Evolutionary conservation across 2,113 vertebrate species (phyloP), one percentile per base, ranked within the genome.

Genomic region (Cyanocitta stelleri): DNA sequence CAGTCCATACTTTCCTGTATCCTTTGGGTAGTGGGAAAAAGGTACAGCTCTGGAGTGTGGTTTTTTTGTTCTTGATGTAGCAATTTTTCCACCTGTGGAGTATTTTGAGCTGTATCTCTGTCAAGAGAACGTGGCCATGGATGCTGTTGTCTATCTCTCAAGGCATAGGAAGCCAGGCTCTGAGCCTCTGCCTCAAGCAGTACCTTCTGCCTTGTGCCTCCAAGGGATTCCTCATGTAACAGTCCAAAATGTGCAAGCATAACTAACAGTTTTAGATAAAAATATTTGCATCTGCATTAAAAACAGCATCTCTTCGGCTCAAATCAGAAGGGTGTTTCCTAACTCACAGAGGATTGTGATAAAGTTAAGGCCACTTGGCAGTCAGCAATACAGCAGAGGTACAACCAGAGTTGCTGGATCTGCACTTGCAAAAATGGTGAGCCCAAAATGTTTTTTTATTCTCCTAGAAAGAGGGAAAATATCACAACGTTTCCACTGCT

Each of bases 191-290:
- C 23, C 23, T 79, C 1, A 5, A 66, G 58, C 24, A 49, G 23
- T 3, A 8, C 4, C 13, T 1, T 1, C 44, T 56, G 35, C 19
- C 24, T 46, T 2, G 8, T 1, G 1, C 16, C 35, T 77, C 41
- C 54, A 23, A 2, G 0, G 12, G 4, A 3, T 49, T 77, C 2
- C 1, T 87, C 14, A 8, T 0, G 0, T 9, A 51, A 21, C 35
- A 16, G 33, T 32, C 21, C 20, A 68, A 80, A 76, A 19, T 41
- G 6, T 59, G 11, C 52, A 72, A 75, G 22, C 15, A 16, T 20
- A 39, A 9, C 5, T 41, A 43, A 11, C 8, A 39, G 11, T 80
- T 69, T 73, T 15, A 80, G 44, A 37, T 56, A 6, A 41, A 81
- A 80, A 30, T 30, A 3, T 64, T 66, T 73, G 7, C 10, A 41